Evolutionary conservation across 2,888 invertebrate genomes (phyloP).

Genomic region (Amphipyra tragopoginis): DNA sequence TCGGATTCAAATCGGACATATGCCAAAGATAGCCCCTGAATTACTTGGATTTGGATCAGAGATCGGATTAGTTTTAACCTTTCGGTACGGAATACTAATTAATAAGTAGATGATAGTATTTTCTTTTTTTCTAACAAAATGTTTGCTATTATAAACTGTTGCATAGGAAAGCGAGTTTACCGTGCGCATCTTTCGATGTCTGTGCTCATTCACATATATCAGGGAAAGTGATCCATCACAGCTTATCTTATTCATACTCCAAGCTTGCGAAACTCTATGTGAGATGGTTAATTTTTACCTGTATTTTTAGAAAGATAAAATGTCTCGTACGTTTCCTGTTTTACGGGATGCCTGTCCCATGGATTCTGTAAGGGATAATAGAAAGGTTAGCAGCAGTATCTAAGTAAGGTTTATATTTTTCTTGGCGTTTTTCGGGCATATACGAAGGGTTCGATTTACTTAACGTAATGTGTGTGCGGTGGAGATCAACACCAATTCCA

Average conservation of each 20-base stretch:
- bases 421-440: constrained; percentile 19
- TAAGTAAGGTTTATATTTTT: constrained; percentile 29
- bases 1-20: too few species aligned
- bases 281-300: constrained; percentile 53
- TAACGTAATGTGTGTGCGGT: constrained; percentile 6
- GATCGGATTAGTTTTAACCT: too few species aligned
- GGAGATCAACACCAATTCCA: background rate
- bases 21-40: too few species aligned
- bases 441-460: constrained; percentile 20
- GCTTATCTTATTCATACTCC: constrained; percentile 25
- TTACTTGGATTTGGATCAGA: too few species aligned
- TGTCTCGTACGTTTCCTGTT: constrained; percentile 41
- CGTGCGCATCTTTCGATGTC: too few species aligned
- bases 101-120: too few species aligned
- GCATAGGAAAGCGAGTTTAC: too few species aligned
- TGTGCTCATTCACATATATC: too few species aligned
- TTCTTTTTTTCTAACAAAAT: too few species aligned
- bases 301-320: constrained; percentile 48
- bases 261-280: background rate
- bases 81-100: too few species aligned
- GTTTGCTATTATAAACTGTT: too few species aligned
- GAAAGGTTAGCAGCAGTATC: constrained; percentile 35
- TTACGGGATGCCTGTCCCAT: constrained; percentile 44
- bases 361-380: constrained; percentile 45
- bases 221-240: too few species aligned